phyloP scores from a whole-genome alignment of 2,888 invertebrate species.

The Brachynemurus nebulosus region DNA sequence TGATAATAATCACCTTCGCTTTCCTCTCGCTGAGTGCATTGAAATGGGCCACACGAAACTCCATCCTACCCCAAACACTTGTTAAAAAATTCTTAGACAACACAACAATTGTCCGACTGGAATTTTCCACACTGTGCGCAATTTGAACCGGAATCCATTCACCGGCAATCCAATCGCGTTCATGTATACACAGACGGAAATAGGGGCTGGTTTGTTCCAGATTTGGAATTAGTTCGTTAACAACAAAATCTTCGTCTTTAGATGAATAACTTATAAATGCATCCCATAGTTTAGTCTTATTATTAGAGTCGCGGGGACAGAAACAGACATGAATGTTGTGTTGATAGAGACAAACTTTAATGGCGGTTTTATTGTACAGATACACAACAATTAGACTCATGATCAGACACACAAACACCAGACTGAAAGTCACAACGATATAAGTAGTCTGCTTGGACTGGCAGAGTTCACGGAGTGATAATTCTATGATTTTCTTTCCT shows the following conservation, averaged over 20 bases:
- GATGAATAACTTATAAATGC: slow-evolving; percentile 73
- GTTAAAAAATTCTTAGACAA: slow-evolving; percentile 50
- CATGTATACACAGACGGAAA: slow-evolving; percentile 51
- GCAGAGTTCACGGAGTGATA: too few species aligned
- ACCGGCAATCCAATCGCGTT: slow-evolving; percentile 52
- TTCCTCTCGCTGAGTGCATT: slow-evolving; percentile 52
- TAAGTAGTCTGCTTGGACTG: too few species aligned
- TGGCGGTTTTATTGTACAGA: slow-evolving; percentile 40
- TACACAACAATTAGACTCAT: slow-evolving; percentile 28
- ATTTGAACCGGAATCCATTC: slow-evolving; percentile 54
- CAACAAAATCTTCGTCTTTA: slow-evolving; percentile 58
- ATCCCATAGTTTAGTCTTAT: slow-evolving; percentile 53
- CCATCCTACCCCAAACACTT: slow-evolving; percentile 57
- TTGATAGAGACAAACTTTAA: slow-evolving; percentile 54
- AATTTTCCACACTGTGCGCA: slow-evolving; percentile 47
- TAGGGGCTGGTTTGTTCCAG: slow-evolving; percentile 45
- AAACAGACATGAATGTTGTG: slow-evolving; percentile 45
- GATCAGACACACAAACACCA: neutral
- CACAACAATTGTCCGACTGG: slow-evolving; percentile 47
- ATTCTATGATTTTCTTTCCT: too few species aligned
- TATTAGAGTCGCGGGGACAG: slow-evolving; percentile 53
- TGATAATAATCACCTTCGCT: slow-evolving; percentile 53
- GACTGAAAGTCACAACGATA: too few species aligned
- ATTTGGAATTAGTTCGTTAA: slow-evolving; percentile 46
- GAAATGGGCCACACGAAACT: slow-evolving; percentile 58